These are phyloP conservation scores for Orientallactaga bullata DNA, from an alignment of 2,113 vertebrate genomes.

Conservation along the genomic window DNA sequence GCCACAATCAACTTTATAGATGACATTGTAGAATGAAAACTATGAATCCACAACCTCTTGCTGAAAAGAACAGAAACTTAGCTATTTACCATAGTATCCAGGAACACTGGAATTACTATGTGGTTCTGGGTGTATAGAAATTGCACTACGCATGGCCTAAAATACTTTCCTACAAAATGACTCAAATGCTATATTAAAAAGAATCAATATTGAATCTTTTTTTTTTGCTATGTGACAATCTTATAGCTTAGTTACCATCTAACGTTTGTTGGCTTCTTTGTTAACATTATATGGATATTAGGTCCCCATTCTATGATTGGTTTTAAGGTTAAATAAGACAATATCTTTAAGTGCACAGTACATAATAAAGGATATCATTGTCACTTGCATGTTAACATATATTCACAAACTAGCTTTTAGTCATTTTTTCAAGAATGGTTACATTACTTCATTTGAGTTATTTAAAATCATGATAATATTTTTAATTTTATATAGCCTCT, in stretches of 20 bases:
- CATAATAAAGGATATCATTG: background rate
- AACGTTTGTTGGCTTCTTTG: background rate
- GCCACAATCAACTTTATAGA: background rate
- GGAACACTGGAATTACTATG: background rate
- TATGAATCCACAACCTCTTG: background rate
- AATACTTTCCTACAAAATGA: background rate
- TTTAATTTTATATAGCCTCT: background rate
- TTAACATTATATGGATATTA: background rate
- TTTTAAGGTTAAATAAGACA: constrained; percentile 4
- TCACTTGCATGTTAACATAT: too few relatives aligned
- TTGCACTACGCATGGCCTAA: background rate
- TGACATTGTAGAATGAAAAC: constrained; percentile 1
- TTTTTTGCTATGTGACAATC: background rate
- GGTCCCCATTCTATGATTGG: background rate
- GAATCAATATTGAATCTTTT: background rate
- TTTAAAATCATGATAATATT: background rate
- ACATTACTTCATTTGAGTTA: background rate
- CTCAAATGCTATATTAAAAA: background rate
- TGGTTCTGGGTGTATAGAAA: background rate
- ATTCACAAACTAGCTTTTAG: background rate
- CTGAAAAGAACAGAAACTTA: background rate
- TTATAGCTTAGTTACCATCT: background rate
- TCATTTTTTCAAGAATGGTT: background rate
- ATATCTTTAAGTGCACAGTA: background rate
- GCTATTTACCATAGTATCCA: background rate